phyloP scores from a whole-genome alignment of 2,888 invertebrate species.

The Agrochola litura region DNA sequence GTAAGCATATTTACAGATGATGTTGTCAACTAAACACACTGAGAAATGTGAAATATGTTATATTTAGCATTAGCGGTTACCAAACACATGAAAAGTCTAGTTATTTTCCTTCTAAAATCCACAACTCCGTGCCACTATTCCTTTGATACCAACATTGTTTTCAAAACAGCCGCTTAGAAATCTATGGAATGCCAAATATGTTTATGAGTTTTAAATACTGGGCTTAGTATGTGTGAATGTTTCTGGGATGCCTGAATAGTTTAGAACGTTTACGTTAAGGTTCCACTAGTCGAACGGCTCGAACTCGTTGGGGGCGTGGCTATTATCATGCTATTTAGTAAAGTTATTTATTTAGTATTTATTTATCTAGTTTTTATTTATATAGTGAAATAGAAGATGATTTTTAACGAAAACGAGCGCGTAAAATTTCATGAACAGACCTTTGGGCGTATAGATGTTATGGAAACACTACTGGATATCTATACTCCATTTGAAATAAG shows the following conservation, averaged over 20 bases:
- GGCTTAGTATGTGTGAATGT: constrained; percentile 12
- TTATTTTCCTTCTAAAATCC: constrained; percentile 45
- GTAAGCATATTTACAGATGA: background rate
- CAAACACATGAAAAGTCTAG: constrained; percentile 42
- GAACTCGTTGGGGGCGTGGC: too few relatives aligned
- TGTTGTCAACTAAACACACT: constrained; percentile 2
- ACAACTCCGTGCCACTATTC: constrained; percentile 23
- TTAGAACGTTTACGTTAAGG: constrained; percentile 1
- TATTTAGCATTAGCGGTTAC: constrained; percentile 14
- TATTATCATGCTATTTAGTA: too few relatives aligned
- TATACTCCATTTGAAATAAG: too few relatives aligned
- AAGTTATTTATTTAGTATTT: too few relatives aligned
- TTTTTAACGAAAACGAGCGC: too few relatives aligned
- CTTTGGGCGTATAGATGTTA: too few relatives aligned
- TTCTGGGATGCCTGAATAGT: constrained; percentile 28
- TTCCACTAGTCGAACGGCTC: too few relatives aligned
- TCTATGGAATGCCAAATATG: constrained; percentile 52
- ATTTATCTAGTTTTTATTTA: too few relatives aligned
- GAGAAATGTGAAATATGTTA: constrained; percentile 7
- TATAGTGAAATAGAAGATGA: too few relatives aligned
- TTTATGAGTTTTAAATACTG: constrained; percentile 34
- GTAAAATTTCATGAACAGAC: too few relatives aligned
- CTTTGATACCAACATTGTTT: constrained; percentile 48
- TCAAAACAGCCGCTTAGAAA: constrained; percentile 53
- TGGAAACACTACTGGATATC: too few relatives aligned